Percentiles rank a stretch among this genome's conserved stretches.
Evolutionary conservation across 1,140 invertebrate species (phyloP).

Genomic region (Propsilocerus akamusi): DNA sequence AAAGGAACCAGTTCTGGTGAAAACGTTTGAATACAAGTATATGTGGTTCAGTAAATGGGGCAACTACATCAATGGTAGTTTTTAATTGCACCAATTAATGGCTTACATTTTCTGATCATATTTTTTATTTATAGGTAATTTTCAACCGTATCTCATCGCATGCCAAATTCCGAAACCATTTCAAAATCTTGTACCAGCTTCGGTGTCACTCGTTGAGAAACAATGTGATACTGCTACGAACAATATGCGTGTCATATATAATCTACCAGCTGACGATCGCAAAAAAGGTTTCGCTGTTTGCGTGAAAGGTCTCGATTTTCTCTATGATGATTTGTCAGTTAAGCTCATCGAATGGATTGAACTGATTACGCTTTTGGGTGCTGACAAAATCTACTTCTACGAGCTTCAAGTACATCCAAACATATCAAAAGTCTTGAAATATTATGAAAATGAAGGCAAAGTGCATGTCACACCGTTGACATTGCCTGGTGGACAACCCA

Average conservation of each 20-base stretch:
- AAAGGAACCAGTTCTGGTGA: conserved; percentile 58
- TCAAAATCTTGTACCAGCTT: conserved; percentile 54
- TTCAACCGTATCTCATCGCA: conserved; percentile 78
- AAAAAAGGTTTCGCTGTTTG: conserved; percentile 82
- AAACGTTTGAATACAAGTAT: conserved; percentile 76
- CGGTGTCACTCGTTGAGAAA: conserved; percentile 70
- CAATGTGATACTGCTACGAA: conserved; percentile 70
- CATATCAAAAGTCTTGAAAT: conserved; percentile 67
- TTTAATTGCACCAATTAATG: too few species aligned
- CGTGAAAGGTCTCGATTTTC: conserved; percentile 83
- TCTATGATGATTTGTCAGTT: conserved; percentile 78
- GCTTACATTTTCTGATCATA: too few species aligned
- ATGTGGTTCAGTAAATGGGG: conserved; percentile 91
- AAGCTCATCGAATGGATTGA: conserved; percentile 91
- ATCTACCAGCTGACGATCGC: conserved; percentile 38
- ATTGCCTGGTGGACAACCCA: conserved; percentile 78
- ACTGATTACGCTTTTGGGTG: conserved; percentile 65
- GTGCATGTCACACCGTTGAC: conserved; percentile 74
- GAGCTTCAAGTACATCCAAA: conserved; percentile 80
- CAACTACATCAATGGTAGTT: conserved; percentile 79
- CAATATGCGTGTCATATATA: conserved; percentile 71
- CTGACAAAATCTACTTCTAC: conserved; percentile 86
- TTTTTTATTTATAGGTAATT: too few species aligned
- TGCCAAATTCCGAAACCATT: conserved; percentile 65
- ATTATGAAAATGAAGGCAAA: conserved; percentile 56